These are phyloP conservation scores for Gopherus evgoodei DNA, from an alignment of 2,113 vertebrate genomes.

Conservation along the genomic window DNA sequence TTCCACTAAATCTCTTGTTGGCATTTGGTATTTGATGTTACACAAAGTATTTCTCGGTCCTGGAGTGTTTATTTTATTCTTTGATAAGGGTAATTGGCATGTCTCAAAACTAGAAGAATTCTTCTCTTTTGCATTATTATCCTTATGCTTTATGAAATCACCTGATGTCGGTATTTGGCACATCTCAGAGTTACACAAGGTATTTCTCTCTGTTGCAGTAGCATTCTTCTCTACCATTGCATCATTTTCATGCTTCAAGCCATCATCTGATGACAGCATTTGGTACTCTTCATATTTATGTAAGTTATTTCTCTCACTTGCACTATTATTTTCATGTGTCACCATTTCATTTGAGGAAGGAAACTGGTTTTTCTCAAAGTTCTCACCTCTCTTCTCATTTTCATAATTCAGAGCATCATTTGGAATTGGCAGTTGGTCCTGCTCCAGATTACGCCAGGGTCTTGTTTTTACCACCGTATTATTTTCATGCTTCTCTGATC, in stretches of 20 bases:
- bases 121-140: not conserved
- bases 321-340: not conserved
- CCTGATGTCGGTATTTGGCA: not conserved
- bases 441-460: not conserved
- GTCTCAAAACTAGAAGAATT: not conserved
- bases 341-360: not conserved
- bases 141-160: not conserved
- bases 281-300: not conserved
- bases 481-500: constrained; percentile 1
- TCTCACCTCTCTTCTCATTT: not conserved
- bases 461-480: not conserved
- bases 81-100: not conserved
- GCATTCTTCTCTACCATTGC: not conserved
- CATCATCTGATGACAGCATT: not conserved
- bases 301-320: not conserved
- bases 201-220: not conserved
- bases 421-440: not conserved
- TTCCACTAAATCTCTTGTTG: constrained; percentile 4
- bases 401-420: constrained; percentile 10
- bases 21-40: not conserved
- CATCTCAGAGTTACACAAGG: not conserved
- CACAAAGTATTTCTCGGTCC: not conserved
- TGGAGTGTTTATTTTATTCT: not conserved
- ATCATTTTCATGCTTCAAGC: not conserved
- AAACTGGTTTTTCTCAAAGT: not conserved